Conservation (phyloP, 1,140 invertebrate species). For the Diploscapter pachys region DNA sequence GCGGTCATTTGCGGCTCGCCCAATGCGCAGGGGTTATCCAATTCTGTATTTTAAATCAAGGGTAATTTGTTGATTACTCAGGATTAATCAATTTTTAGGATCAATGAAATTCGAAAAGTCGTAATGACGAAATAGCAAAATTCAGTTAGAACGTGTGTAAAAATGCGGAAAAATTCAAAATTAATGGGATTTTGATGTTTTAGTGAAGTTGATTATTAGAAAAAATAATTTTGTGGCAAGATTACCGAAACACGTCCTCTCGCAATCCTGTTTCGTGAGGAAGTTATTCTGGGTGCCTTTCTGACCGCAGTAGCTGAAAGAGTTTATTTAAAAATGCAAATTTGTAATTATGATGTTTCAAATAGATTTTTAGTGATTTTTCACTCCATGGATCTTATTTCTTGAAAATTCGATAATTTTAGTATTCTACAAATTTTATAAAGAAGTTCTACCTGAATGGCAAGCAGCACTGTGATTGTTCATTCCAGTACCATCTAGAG, state of each 20-base stretch:
- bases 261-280: slow-evolving; percentile 45
- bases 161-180: not conserved
- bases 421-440: too few relatives aligned
- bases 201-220: slow-evolving; percentile 3
- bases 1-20: slow-evolving; percentile 40
- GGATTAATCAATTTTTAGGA: slow-evolving; percentile 1
- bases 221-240: not conserved
- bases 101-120: not conserved
- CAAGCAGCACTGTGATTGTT: slow-evolving; percentile 34
- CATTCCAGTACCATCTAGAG: slow-evolving; percentile 55
- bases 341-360: not conserved
- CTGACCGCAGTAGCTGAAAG: slow-evolving; percentile 45
- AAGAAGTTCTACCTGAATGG: slow-evolving; percentile 3
- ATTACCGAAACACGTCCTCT: slow-evolving; percentile 48
- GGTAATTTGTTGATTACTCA: not conserved
- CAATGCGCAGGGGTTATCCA: slow-evolving; percentile 47
- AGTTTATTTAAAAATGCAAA: slow-evolving; percentile 26
- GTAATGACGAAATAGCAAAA: slow-evolving; percentile 17
- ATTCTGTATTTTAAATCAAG: slow-evolving; percentile 39
- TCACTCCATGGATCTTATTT: not conserved
- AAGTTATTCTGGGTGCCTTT: slow-evolving; percentile 59
- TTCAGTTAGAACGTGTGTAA: not conserved
- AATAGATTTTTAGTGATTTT: not conserved
- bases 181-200: slow-evolving; percentile 8
- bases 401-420: too few relatives aligned